Evolutionary conservation across 2,113 vertebrate species (phyloP).

Genomic region (Plectropomus leopardus): DNA sequence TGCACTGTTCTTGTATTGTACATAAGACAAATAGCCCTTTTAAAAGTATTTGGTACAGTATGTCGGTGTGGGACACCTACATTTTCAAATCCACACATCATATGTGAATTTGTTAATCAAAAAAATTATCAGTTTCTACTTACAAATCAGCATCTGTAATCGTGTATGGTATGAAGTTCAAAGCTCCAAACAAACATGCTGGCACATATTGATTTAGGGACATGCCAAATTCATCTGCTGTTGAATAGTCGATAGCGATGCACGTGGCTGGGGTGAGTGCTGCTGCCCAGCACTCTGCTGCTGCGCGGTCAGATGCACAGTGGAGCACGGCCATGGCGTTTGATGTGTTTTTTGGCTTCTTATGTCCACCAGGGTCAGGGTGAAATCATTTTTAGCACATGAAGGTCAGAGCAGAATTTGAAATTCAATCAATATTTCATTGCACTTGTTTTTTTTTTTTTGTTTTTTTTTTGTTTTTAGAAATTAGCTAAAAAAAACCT

Average conservation of each 20-base stretch:
- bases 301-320: neutral
- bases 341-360: neutral
- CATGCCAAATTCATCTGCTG: conserved; percentile 71
- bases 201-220: conserved; percentile 62
- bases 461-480: too few species aligned
- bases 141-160: conserved; percentile 32
- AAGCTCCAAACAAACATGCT: conserved; percentile 56
- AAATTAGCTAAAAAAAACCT: neutral
- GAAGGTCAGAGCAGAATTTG: neutral
- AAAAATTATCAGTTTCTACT: conserved; percentile 1
- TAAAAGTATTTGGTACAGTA: conserved; percentile 25
- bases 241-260: conserved; percentile 59
- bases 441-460: neutral
- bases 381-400: conserved; percentile 3
- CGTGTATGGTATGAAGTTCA: conserved; percentile 22
- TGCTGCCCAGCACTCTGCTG: conserved; percentile 3
- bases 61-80: conserved; percentile 38
- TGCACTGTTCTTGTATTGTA: conserved; percentile 54
- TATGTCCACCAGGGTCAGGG: neutral
- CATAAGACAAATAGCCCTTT: conserved; percentile 31
- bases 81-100: conserved; percentile 23
- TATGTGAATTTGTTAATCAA: conserved; percentile 27
- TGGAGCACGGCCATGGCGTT: neutral
- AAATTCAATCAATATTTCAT: neutral
- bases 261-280: conserved; percentile 69